Evolutionary conservation across 1,140 invertebrate species (phyloP).

Genomic region (Penaeus japonicus): DNA sequence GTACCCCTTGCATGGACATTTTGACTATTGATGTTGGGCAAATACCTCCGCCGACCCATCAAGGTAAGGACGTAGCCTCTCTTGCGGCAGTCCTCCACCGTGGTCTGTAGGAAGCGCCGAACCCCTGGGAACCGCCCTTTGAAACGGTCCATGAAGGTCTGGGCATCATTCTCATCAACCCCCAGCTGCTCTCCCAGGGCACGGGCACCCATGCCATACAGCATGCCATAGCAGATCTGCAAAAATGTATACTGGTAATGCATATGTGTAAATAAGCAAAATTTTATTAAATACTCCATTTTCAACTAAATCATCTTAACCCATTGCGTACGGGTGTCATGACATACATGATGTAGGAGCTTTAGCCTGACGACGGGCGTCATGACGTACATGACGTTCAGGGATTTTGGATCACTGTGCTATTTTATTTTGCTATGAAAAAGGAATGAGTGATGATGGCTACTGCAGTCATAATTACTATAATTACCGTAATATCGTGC

Average conservation of each 20-base stretch:
- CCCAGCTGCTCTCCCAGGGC: constrained; percentile 82
- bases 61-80: constrained; percentile 87
- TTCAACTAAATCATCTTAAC: too few species aligned
- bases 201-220: constrained; percentile 95
- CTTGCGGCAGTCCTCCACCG: constrained; percentile 75
- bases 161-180: constrained; percentile 82
- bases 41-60: constrained; percentile 77
- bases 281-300: too few species aligned
- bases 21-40: constrained; percentile 78
- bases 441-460: too few species aligned
- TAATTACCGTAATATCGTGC: too few species aligned
- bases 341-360: too few species aligned
- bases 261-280: too few species aligned
- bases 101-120: constrained; percentile 72
- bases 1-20: constrained; percentile 71
- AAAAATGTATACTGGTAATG: not conserved
- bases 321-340: too few species aligned
- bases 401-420: too few species aligned
- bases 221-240: constrained; percentile 95
- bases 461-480: too few species aligned
- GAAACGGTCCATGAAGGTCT: constrained; percentile 82
- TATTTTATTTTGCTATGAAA: too few species aligned
- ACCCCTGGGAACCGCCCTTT: constrained; percentile 81
- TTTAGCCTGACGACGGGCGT: too few species aligned
- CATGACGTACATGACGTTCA: too few species aligned